Base-by-base conservation (phyloP, 2,113 vertebrate genomes). In the Pluvianellus socialis region DNA sequence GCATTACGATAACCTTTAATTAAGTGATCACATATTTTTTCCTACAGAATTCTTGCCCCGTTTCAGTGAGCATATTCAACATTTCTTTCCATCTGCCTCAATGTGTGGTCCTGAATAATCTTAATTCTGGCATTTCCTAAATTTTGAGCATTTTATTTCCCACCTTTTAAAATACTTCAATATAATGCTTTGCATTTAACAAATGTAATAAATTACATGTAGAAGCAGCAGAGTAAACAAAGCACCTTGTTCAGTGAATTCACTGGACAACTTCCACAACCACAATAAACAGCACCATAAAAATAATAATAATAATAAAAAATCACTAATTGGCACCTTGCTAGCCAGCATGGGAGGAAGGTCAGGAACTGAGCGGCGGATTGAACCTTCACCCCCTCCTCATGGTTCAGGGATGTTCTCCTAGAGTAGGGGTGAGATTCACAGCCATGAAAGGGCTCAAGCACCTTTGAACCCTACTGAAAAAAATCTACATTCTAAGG, bases 281-380 rank as follows among this genome's bases (percentile, higher is more conserved):
- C 73, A 87, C 70, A 96, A 76, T 94, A 97, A 92, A 84, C 61
- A 81, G 40, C 28, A 62, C 53, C 26, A 72, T 84, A 71, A 90
- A 81, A 79, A 79, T 35, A 52, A 50, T 38, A 38, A 10, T 40
- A 35, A 63, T 20, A 61, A 38, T 8, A 52, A 40, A 50, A 49
- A 40, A 77, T 65, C 52, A 23, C 83, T 92, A 95, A 92, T 85
- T 87, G 94, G 35, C 66, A 91, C 58, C 91, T 95, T 35, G 23
- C 56, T 84, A 71, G 44, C 55, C 89, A 92, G 66, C 7, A 8
- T 0, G 2, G 14, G 17, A 88, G 49, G 82, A 90, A 55, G 28
- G 67, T 73, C 61, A 79, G 56, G 17, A 75, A 89, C 35, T 3
- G 7, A 72, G 35, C 8, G 79, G 24, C 33, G 77, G 58, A 72